Evolutionary conservation across 2,888 invertebrate genomes (phyloP).

Genomic region (Malthinus seriepunctatus): DNA sequence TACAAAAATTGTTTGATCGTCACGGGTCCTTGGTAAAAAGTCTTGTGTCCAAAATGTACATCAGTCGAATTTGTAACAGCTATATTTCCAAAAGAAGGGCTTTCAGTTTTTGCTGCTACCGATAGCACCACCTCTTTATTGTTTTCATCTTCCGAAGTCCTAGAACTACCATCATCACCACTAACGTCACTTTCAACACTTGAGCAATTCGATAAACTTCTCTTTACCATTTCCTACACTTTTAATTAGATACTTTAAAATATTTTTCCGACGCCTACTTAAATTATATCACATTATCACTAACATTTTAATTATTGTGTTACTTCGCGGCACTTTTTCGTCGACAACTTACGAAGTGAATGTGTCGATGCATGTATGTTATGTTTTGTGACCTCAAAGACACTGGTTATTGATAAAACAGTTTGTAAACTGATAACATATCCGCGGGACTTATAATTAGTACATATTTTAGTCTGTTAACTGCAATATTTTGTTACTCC

Average conservation of each 20-base stretch:
- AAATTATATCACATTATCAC: too few relatives aligned
- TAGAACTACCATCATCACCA: slow-evolving; percentile 27
- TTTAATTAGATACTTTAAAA: neutral
- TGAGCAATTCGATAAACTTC: slow-evolving; percentile 12
- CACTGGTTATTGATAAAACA: neutral
- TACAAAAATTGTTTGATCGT: slow-evolving; percentile 75
- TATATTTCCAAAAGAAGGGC: slow-evolving; percentile 63
- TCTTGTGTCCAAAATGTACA: slow-evolving; percentile 76
- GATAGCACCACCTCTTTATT: slow-evolving; percentile 22
- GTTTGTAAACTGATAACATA: slow-evolving; percentile 4
- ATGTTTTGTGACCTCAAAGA: neutral
- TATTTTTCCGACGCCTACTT: neutral
- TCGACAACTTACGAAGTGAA: neutral
- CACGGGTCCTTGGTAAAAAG: slow-evolving; percentile 77
- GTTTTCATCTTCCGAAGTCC: slow-evolving; percentile 22
- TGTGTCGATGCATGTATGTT: neutral
- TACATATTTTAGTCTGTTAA: neutral
- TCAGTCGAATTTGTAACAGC: slow-evolving; percentile 70
- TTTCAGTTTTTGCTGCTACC: slow-evolving; percentile 17
- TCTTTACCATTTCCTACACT: slow-evolving; percentile 22
- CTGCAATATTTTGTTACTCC: too few relatives aligned
- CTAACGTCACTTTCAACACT: slow-evolving; percentile 8
- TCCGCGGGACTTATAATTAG: neutral
- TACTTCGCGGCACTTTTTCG: too few relatives aligned
- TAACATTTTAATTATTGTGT: too few relatives aligned